These are phyloP conservation scores for Distichodus sexfasciatus DNA, from an alignment of 2,797 vertebrate genomes.

Conservation along the genomic window DNA sequence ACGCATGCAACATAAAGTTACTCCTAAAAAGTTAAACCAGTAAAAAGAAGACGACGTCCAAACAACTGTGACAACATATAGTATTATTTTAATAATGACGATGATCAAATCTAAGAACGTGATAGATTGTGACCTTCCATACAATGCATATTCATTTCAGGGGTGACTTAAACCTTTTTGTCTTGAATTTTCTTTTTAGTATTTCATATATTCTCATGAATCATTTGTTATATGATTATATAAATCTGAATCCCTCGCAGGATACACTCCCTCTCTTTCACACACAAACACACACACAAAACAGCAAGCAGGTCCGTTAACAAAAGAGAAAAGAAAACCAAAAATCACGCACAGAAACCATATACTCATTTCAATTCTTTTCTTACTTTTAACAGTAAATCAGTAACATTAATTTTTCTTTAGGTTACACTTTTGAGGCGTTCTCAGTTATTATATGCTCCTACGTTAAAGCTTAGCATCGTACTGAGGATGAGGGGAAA, in stretches of 20 bases:
- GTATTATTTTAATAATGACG: slow-evolving; percentile 83
- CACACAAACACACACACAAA: slow-evolving; percentile 63
- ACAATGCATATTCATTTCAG: slow-evolving; percentile 80
- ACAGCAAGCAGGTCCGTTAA: slow-evolving; percentile 73
- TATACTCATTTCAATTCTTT: slow-evolving; percentile 75
- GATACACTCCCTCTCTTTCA: slow-evolving; percentile 71
- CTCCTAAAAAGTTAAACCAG: not conserved
- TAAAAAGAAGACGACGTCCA: slow-evolving; percentile 40
- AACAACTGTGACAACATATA: slow-evolving; percentile 68
- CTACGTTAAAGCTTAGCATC: slow-evolving; percentile 90
- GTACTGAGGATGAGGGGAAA: slow-evolving; percentile 69
- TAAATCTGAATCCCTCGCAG: slow-evolving; percentile 83
- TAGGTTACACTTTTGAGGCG: slow-evolving; percentile 85
- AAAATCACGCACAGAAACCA: slow-evolving; percentile 79
- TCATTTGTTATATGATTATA: slow-evolving; percentile 76
- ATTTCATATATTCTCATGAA: slow-evolving; percentile 67
- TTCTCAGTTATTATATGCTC: slow-evolving; percentile 84
- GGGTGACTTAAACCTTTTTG: slow-evolving; percentile 73
- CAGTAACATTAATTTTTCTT: slow-evolving; percentile 80
- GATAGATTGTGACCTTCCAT: slow-evolving; percentile 76
- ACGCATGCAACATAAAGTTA: not conserved
- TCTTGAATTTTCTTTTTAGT: slow-evolving; percentile 54
- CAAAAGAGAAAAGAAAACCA: slow-evolving; percentile 56
- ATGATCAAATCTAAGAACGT: slow-evolving; percentile 82
- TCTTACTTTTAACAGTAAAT: slow-evolving; percentile 80